phyloP scores from a whole-genome alignment of 2,797 vertebrate species.

The Decapterus maruadsi region DNA sequence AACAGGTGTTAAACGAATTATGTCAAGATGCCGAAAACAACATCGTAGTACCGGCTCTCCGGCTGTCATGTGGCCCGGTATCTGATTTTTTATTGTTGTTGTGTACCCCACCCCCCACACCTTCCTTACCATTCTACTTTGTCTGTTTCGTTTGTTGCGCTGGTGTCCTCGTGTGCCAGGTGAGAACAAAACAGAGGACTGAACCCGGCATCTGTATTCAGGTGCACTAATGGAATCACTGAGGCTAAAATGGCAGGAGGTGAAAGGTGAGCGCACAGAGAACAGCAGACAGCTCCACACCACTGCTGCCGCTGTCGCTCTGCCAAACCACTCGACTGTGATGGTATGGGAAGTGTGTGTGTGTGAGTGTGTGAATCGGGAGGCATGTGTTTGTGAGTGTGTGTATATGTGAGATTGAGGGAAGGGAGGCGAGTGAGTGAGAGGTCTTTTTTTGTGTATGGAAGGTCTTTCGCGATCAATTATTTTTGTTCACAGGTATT shows the following conservation, averaged over 20 bases:
- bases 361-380: not conserved
- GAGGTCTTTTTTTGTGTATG: slow-evolving; percentile 26
- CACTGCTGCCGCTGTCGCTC: slow-evolving; percentile 73
- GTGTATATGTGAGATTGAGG: slow-evolving; percentile 15
- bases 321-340: slow-evolving; percentile 79
- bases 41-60: slow-evolving; percentile 26
- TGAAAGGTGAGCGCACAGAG: slow-evolving; percentile 82
- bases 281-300: slow-evolving; percentile 77
- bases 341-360: slow-evolving; percentile 61
- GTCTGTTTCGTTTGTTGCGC: slow-evolving; percentile 48
- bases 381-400: slow-evolving; percentile 9
- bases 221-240: slow-evolving; percentile 84
- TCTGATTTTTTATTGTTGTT: slow-evolving; percentile 59
- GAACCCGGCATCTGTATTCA: slow-evolving; percentile 78
- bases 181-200: slow-evolving; percentile 62
- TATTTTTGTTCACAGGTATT: slow-evolving; percentile 52
- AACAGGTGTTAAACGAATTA: slow-evolving; percentile 59
- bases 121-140: slow-evolving; percentile 36
- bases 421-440: slow-evolving; percentile 1
- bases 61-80: slow-evolving; percentile 55
- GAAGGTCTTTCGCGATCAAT: slow-evolving; percentile 58
- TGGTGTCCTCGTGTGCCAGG: slow-evolving; percentile 55
- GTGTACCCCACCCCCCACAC: slow-evolving; percentile 7
- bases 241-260: slow-evolving; percentile 84
- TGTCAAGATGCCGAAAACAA: slow-evolving; percentile 49